Conservation (phyloP, 2,113 vertebrate species). For the Xiphorhynchus elegans region DNA sequence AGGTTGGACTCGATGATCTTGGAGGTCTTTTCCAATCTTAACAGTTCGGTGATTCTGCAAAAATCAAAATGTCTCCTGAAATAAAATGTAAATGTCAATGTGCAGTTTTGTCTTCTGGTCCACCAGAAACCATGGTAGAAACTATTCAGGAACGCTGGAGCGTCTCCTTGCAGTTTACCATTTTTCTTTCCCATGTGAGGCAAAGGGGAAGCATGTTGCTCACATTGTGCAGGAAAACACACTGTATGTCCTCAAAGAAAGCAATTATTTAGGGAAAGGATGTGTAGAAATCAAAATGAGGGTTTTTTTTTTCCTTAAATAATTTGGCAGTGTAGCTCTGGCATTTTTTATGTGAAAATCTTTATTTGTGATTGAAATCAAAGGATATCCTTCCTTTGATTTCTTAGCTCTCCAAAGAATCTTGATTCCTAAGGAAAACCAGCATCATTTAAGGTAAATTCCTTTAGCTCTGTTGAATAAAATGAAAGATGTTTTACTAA, state of each 20-base stretch:
- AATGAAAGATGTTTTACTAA: rapidly evolving
- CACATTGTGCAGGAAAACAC: not conserved
- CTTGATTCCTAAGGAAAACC: not conserved
- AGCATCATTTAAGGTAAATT: not conserved
- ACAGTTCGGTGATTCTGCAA: not conserved
- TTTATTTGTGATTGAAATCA: not conserved
- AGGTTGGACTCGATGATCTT: not conserved
- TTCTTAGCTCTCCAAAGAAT: not conserved
- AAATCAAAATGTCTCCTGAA: not conserved
- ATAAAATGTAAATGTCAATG: rapidly evolving
- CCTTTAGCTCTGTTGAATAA: not conserved
- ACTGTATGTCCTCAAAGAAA: not conserved
- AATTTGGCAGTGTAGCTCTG: not conserved
- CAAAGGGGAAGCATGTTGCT: not conserved
- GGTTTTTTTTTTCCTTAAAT: not conserved
- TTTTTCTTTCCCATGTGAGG: not conserved
- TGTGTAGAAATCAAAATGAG: not conserved
- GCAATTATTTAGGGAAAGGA: not conserved
- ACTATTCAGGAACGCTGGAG: rapidly evolving
- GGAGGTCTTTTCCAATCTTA: not conserved
- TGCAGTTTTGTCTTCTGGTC: not conserved
- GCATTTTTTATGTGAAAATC: not conserved
- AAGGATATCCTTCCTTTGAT: not conserved
- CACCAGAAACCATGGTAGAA: not conserved
- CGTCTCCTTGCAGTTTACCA: not conserved